Evolutionary conservation across 2,797 vertebrate genomes (phyloP).

Genomic region (Dipus sagitta): DNA sequence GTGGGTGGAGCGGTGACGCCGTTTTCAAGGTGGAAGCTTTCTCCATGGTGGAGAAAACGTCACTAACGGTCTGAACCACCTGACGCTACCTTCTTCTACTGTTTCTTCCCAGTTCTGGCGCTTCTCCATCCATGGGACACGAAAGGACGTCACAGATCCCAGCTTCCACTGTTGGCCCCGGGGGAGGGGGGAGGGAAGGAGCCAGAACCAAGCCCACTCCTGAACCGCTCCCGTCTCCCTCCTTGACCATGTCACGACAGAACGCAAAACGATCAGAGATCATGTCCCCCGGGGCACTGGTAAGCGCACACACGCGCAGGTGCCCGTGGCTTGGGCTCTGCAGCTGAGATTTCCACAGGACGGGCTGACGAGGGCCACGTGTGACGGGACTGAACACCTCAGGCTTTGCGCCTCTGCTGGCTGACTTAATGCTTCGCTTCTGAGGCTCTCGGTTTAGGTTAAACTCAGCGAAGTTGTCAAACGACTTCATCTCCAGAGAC

Average conservation of each 20-base stretch:
- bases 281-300: fast-evolving
- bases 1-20: not conserved
- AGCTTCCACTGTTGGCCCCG: no score
- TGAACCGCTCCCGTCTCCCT: fast-evolving
- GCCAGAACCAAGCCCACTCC: not conserved
- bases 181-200: not conserved
- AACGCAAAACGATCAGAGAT: not conserved
- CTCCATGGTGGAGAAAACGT: not conserved
- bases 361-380: constrained; percentile 51
- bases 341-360: not conserved
- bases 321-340: not conserved
- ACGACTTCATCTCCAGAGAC: constrained; percentile 78
- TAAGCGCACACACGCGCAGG: not conserved
- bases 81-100: not conserved
- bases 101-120: not conserved
- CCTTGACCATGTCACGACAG: no score
- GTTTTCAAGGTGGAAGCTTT: not conserved
- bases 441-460: constrained; percentile 70
- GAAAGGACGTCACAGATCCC: not conserved
- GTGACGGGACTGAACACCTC: constrained; percentile 81
- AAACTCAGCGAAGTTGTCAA: constrained; percentile 74
- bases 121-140: not conserved
- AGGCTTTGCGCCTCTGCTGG: constrained; percentile 75
- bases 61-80: not conserved
- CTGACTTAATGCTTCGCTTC: constrained; percentile 80